Evolutionary conservation across 64 coral and sea anemone species (phyloP), one percentile per base, ranked within the genome.

Genomic region (Hydrozoanthus tunicans): DNA sequence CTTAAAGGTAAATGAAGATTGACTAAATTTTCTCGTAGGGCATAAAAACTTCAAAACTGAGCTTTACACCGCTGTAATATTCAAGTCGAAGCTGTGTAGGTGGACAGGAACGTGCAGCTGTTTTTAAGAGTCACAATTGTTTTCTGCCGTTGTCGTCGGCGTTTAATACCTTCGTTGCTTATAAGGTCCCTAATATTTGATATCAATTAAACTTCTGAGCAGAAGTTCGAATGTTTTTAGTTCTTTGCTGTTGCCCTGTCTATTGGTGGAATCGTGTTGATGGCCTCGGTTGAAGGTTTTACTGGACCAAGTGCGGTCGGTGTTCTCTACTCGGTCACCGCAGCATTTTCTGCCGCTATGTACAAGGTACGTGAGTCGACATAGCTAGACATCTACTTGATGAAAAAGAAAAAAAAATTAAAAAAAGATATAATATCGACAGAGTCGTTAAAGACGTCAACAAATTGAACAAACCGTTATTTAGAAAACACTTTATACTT

Each of bases 191-290:
- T 43, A 43, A 43, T 43, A 43, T 43, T 43, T 43, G 32, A 43
- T 43, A 43, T 2, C 32, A 43, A 43, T 43, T 43, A 43, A 43
- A 43, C 32, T 43, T 43, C 32, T 43, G 32, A 43, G 32, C 32
- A 43, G 32, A 43, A 43, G 32, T 43, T 43, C 32, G 32, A 82
- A 82, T 64, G 24, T 12, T 88, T 88, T 9, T 51, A 88, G 84
- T 88, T 88, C 74, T 58, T 88, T 73, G 84, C 84, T 26, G 84
- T 88, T 11, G 84, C 55, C 9, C 11, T 88, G 20, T 88, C 84
- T 4, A 88, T 88, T 74, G 84, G 67, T 73, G 84, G 84, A 61
- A 88, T 88, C 12, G 84, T 88, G 25, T 43, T 88, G 57, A 88
- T 88, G 68, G 84, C 84, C 3, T 88, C 68, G 7, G 84, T 73